Conservation (phyloP, 2,797 vertebrate genomes). For the Mycteria americana region DNA sequence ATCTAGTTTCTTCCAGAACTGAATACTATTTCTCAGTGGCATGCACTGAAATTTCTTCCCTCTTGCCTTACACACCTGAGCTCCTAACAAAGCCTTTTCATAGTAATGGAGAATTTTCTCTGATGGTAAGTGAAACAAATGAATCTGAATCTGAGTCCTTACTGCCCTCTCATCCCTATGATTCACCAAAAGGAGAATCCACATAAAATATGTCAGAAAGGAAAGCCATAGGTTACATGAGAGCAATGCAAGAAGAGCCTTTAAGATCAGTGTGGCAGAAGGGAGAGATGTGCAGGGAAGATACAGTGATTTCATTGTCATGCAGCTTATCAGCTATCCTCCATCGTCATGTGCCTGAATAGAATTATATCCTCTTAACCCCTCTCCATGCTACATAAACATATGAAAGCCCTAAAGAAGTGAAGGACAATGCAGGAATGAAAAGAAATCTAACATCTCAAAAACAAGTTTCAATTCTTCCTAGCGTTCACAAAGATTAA, state of each 20-base stretch:
- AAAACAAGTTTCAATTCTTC: not conserved
- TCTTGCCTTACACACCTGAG: not conserved
- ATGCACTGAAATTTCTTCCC: not conserved
- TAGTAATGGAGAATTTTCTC: not conserved
- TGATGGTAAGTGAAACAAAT: not conserved
- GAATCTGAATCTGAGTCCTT: not conserved
- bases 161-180: not conserved
- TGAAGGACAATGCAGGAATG: not conserved
- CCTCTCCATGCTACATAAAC: not conserved
- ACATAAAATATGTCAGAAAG: not conserved
- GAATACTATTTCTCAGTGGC: not conserved
- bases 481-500: not conserved
- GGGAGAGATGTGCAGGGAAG: not conserved
- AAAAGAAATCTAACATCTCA: not conserved
- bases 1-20: not conserved
- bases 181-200: not conserved
- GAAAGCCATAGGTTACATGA: not conserved
- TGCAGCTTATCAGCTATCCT: not conserved
- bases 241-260: not conserved
- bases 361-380: not conserved
- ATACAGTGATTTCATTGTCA: not conserved
- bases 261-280: not conserved
- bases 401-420: not conserved
- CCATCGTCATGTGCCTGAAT: not conserved
- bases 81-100: not conserved